These are phyloP conservation scores for Mercenaria mercenaria DNA, from an alignment of 1,140 invertebrate species.

Conservation along the genomic window DNA sequence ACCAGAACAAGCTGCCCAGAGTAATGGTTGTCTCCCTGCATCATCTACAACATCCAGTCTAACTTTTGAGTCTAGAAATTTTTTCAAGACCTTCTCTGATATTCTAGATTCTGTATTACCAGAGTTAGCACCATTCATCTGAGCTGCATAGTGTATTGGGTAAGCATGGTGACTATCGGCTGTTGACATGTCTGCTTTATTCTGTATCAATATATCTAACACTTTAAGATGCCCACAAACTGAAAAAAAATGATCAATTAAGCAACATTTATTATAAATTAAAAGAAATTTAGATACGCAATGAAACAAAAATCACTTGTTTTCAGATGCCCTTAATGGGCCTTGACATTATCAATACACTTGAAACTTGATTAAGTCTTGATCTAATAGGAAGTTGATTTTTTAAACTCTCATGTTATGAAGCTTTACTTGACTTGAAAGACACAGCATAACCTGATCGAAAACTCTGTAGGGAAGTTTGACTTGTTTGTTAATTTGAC, in stretches of 20 bases:
- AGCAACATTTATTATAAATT: too few relatives aligned
- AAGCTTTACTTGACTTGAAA: too few relatives aligned
- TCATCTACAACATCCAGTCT: constrained; percentile 94
- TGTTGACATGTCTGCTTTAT: constrained; percentile 93
- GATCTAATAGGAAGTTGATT: too few relatives aligned
- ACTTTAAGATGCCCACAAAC: constrained; percentile 86
- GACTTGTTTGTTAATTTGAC: too few relatives aligned
- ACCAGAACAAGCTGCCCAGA: constrained; percentile 99
- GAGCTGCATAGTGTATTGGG: constrained; percentile 98
- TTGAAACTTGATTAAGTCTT: too few relatives aligned
- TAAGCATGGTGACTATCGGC: constrained; percentile 97
- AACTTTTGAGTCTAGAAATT: constrained; percentile 93
- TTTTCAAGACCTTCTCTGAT: constrained; percentile 92
- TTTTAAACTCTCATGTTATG: too few relatives aligned
- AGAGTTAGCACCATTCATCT: constrained; percentile 91
- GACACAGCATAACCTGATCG: too few relatives aligned
- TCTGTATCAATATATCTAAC: constrained; percentile 93
- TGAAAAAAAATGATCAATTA: constrained; percentile 88
- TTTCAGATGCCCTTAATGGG: too few relatives aligned
- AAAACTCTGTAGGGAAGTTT: too few relatives aligned
- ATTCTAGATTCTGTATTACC: constrained; percentile 70
- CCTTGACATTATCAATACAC: too few relatives aligned
- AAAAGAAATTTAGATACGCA: too few relatives aligned
- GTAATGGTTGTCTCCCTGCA: constrained; percentile 96
- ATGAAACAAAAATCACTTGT: too few relatives aligned